Base-by-base conservation (phyloP, 2,888 invertebrate genomes). In the Molanna angustata region DNA sequence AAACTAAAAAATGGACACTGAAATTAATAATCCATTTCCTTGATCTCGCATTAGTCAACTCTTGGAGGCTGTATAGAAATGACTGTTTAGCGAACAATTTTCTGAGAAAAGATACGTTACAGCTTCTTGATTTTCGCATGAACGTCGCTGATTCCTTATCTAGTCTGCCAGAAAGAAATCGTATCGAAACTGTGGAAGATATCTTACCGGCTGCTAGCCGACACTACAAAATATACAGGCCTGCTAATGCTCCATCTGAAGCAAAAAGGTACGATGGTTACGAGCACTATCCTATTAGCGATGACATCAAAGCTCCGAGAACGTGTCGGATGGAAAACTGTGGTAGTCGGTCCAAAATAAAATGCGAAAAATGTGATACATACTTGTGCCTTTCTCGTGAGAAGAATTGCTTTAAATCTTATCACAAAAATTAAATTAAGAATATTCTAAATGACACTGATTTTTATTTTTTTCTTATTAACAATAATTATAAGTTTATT, bases 1-100 rank as follows among this genome's bases (percentile, higher is more conserved):
- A 64, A 61, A 64, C 64, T 1, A 60, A 49, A 39, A 66, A 65
- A 47, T 66, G 63, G 63, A 63, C 64, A 9, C 37, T 66, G 4
- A 64, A 64, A 52, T 61, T 64, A 4, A 45, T 64, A 2, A 49
- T 62, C 4, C 62, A 64, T 35, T 62, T 64, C 54, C 32, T 63
- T 3, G 63, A 66, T 54, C 51, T 64, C 11, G 58, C 61, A 2
- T 4, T 62, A 4, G 61, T 58, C 3, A 64, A 64, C 44, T 47
- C 62, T 33, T 64, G 64, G 62, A 52, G 62, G 17, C 51, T 59
- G 11, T 64, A 64, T 51, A 60, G 37, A 49, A 55, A 52, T 20
- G 55, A 55, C 19, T 55, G 52, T 32, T 4, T n/a, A 18, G 11
- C 54, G 19, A 41, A 49, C 13, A 14, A 14, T 9, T 35, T 13